These are phyloP conservation scores for Ctenopoma multispine DNA, from an alignment of 2,797 vertebrate species.

Conservation along the genomic window DNA sequence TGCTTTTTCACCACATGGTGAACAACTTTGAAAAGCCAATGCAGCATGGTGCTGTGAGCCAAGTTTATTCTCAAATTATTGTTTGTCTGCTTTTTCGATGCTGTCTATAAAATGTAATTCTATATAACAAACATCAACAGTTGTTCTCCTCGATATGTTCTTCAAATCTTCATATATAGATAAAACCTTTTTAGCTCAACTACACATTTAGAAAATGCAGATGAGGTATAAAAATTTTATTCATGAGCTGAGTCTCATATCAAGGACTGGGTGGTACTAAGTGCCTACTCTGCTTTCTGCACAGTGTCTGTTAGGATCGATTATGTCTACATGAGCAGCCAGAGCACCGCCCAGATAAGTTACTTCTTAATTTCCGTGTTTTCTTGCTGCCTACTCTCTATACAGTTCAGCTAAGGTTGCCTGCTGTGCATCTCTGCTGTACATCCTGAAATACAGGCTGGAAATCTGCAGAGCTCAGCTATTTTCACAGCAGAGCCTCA, in stretches of 20 bases:
- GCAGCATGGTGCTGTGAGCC: constrained; percentile 2
- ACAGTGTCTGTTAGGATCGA: neutral
- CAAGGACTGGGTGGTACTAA: neutral
- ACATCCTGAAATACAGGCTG: constrained; percentile 12
- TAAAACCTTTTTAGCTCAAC: neutral
- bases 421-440: neutral
- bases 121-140: too few species aligned
- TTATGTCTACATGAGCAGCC: constrained; percentile 21
- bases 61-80: neutral
- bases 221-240: neutral
- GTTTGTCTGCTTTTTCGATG: neutral
- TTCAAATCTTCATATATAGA: neutral
- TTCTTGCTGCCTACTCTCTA: neutral
- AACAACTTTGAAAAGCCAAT: constrained; percentile 24
- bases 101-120: neutral
- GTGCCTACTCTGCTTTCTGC: neutral
- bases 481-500: constrained; percentile 34
- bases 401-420: constrained; percentile 25
- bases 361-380: constrained; percentile 11
- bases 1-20: constrained; percentile 19
- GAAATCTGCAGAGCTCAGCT: constrained; percentile 43
- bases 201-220: neutral
- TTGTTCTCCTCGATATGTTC: too few species aligned
- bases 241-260: neutral
- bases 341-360: neutral